Conservation (phyloP, 2,113 vertebrate species). For the Hippocampus comes region DNA sequence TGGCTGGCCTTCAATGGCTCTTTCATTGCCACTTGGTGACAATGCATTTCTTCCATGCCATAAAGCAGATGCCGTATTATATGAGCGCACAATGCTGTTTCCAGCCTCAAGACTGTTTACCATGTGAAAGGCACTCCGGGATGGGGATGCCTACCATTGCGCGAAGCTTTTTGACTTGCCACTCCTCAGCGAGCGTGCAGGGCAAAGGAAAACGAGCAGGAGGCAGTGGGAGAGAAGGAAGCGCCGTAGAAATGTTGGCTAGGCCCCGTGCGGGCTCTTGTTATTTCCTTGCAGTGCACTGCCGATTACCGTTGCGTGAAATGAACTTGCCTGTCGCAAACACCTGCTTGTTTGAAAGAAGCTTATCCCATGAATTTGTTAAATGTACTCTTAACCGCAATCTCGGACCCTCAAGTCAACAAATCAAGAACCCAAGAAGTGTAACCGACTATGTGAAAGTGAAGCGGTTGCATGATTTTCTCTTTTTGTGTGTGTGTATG, state of each 20-base stretch:
- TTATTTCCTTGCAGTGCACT: neutral
- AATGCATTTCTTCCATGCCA: conserved; percentile 71
- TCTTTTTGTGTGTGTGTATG: conserved; percentile 14
- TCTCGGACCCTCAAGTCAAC: conserved; percentile 30
- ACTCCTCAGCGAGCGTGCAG: conserved; percentile 63
- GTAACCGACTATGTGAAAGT: conserved; percentile 16
- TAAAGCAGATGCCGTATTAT: conserved; percentile 76
- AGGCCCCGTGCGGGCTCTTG: neutral
- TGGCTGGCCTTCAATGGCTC: conserved; percentile 59
- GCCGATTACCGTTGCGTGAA: conserved; percentile 46
- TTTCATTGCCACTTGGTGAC: conserved; percentile 65
- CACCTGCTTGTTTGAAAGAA: neutral
- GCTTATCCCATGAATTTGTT: neutral
- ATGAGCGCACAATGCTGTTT: conserved; percentile 57
- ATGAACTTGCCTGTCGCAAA: conserved; percentile 61
- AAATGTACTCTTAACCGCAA: neutral
- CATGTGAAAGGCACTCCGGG: conserved; percentile 68
- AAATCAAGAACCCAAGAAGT: conserved; percentile 39
- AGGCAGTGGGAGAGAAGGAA: conserved; percentile 62
- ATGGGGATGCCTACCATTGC: conserved; percentile 63
- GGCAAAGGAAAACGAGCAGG: conserved; percentile 52
- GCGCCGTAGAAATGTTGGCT: conserved; percentile 50
- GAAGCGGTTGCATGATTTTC: neutral
- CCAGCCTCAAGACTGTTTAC: conserved; percentile 69
- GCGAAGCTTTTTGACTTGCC: conserved; percentile 69